Base-by-base conservation (phyloP, 2,113 vertebrate genomes). In the Phaethornis superciliosus region DNA sequence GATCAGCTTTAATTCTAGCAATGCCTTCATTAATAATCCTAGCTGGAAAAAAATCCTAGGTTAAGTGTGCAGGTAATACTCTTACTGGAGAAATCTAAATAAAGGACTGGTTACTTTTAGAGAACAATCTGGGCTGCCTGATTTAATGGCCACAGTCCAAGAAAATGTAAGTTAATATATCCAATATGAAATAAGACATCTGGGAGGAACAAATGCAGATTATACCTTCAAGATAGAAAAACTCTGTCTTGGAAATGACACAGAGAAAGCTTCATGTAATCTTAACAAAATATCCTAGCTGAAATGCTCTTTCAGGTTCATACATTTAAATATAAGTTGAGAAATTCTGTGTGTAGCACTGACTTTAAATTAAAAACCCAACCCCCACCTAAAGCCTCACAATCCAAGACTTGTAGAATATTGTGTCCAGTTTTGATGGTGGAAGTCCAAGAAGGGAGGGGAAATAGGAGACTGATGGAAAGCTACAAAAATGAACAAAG, bases 161-260 rank as follows among this genome's bases (percentile, higher is more conserved):
- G 27, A 90, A 87, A 92, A 75, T 79, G 40, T 35, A 60, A 56
- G 23, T 88, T 93, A 86, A 81, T 83, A 78, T 69, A 78, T 81
- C 72, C 68, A 62, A 8, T 79, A 63, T 81, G 80, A 95, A 92
- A n/a, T 63, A 54, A 92, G 80, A 92, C 94, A 95, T 86, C 85
- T 96, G 90, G 58, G 40, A 84, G 58, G 44, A 90, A 81, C 64
- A 88, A 94, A 93, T 55, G 28, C 23, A 70, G 44, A 55, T 95
- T 83, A 32, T 86, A 88, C 49, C 47, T 92, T 87, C 40, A 68
- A 56, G 80, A 60, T 0, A 81, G 76, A 64, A 92, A 88, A 62
- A 4, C 17, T 49, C 12, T 69, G 2, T 88, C n/a, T 83, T 88
- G 74, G 88, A 93, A 92, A 70, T 40, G 81, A 32, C 20, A 47